Base-by-base conservation (phyloP, 2,888 invertebrate species). In the Sphaerophoria taeniata region DNA sequence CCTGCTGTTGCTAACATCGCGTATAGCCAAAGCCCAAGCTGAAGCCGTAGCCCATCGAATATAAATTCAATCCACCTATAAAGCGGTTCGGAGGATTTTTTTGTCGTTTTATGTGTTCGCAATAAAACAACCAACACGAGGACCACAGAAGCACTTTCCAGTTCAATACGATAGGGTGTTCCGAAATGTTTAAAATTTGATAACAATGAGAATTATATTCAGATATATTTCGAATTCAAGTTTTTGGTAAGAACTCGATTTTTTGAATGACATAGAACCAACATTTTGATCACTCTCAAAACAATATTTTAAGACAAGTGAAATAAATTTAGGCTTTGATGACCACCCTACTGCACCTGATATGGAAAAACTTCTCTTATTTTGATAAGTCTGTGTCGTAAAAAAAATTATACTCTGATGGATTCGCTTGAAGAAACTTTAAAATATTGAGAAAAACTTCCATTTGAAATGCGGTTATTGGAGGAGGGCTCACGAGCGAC, bases 361-460 rank as follows among this genome's bases (percentile, higher is more conserved):
- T 11, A 9, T 43, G 12, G 43, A 43, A 12, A 43, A 43, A 11
- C 9, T 73, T 77, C 63, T 76, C 80, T 56, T 47, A 36, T 47
- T 67, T 36, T 61, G 61, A 49, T 80, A 67, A 24, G 24, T 24
- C 24, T 75, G 71, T 79, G 65, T 70, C 14, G 43, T 24, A 31
- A 4, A 31, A 7, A n/a, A 39, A 2, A 14, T 7, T 24, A 45
- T 33, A 39, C 39, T 9, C 80, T 80, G 81, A 73, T 76, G 73
- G 76, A 81, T 85, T 85, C 76, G 76, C 81, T 81, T 81, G 73
- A 85, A 65, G 81, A 73, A 85, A 85, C 81, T 77, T 85, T 73
- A 76, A 58, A 80, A 80, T 67, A 70, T 61, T 39, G 33, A 69
- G 14, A 58, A 61, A 69, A 81, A 70, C 51, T 73, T 85, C 73